These are phyloP conservation scores for Drosophila greeni DNA, from an alignment of 2,888 invertebrate genomes.

Conservation along the genomic window DNA sequence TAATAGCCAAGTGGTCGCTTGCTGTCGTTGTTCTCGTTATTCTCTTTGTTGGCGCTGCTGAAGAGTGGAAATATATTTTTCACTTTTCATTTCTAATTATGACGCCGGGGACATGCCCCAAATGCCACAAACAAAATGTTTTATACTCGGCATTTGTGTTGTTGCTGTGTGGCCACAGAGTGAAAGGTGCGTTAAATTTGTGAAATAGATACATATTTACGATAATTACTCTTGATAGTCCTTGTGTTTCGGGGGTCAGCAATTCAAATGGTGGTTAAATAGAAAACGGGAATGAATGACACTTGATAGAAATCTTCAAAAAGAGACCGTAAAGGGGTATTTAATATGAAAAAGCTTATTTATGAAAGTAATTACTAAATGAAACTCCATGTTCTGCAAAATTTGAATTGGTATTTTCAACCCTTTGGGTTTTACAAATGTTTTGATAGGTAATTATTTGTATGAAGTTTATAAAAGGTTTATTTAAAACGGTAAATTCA, in stretches of 20 bases:
- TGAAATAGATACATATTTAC: slow-evolving; percentile 19
- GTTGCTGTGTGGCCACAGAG: slow-evolving; percentile 27
- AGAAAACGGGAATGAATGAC: not conserved
- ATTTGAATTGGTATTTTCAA: not conserved
- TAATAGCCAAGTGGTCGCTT: slow-evolving; percentile 62
- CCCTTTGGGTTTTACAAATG: not conserved
- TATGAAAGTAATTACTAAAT: not conserved
- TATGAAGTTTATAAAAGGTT: not conserved
- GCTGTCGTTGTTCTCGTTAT: slow-evolving; percentile 26
- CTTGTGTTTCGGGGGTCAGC: slow-evolving; percentile 4
- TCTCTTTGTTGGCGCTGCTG: slow-evolving; percentile 23
- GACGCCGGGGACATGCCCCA: slow-evolving; percentile 60
- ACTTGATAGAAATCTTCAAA: not conserved
- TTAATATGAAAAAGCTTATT: not conserved
- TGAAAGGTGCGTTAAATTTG: slow-evolving; percentile 39
- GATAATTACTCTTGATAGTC: slow-evolving; percentile 23
- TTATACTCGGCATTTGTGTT: slow-evolving; percentile 26
- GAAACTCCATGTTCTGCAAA: not conserved
- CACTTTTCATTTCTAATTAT: slow-evolving; percentile 63
- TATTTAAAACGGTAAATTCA: not conserved
- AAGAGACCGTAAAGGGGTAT: not conserved
- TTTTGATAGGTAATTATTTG: not conserved
- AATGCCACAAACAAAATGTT: slow-evolving; percentile 54
- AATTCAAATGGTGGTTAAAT: slow-evolving; percentile 12
- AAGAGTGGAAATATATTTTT: slow-evolving; percentile 57